phyloP scores from a whole-genome alignment of 2,113 vertebrate species.

The Clarias batrachus region DNA sequence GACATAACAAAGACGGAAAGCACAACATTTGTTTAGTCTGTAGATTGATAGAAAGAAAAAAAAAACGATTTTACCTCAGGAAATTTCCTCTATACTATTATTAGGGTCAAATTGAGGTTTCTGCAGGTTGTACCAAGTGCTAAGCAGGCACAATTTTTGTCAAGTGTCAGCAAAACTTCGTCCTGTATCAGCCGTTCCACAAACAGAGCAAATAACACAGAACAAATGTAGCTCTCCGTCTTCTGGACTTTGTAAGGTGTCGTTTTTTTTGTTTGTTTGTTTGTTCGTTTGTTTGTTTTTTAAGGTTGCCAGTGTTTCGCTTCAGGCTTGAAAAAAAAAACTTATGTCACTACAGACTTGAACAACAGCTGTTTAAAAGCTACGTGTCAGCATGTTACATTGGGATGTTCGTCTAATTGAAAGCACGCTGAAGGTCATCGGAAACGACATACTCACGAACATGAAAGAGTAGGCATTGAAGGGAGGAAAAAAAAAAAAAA shows the following conservation, averaged over 20 bases:
- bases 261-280: not conserved
- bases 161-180: not conserved
- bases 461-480: conserved; percentile 3
- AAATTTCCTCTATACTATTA: not conserved
- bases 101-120: not conserved
- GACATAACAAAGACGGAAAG: conserved; percentile 11
- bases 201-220: not conserved
- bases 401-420: conserved; percentile 13
- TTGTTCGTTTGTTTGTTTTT: too few species aligned
- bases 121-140: not conserved
- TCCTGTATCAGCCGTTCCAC: not conserved
- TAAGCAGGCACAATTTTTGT: conserved; percentile 6
- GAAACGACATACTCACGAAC: conserved; percentile 1
- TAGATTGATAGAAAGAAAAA: not conserved
- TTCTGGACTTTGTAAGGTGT: not conserved
- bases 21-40: conserved; percentile 1
- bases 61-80: not conserved
- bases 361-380: conserved; percentile 38
- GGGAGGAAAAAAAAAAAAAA: not conserved
- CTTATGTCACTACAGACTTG: not conserved
- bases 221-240: not conserved
- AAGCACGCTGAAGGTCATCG: conserved; percentile 18
- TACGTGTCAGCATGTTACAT: conserved; percentile 25
- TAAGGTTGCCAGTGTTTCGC: not conserved
- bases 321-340: conserved; percentile 6